These are phyloP conservation scores for Oriolus oriolus DNA, from an alignment of 2,113 vertebrate genomes.

Conservation along the genomic window DNA sequence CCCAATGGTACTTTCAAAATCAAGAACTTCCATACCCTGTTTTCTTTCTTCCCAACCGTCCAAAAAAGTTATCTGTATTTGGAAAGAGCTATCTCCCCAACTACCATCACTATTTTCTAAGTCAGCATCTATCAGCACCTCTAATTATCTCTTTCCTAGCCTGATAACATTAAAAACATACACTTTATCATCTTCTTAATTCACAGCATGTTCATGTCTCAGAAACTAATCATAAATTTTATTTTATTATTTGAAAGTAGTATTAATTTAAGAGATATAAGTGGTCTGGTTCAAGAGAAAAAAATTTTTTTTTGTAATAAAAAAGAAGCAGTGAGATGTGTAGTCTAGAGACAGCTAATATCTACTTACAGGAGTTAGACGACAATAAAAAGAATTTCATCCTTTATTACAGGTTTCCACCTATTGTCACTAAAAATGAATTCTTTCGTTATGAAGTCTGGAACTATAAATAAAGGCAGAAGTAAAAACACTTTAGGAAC, in stretches of 20 bases:
- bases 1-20: neutral
- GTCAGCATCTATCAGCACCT: neutral
- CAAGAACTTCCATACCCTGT: neutral
- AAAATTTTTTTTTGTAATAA: too few species aligned
- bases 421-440: neutral
- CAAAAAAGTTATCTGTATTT: neutral
- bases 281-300: neutral
- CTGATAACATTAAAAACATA: neutral
- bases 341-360: neutral
- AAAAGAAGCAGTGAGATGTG: neutral
- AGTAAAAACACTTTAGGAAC: neutral
- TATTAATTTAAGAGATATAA: neutral
- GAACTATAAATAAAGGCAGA: neutral
- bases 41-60: accelerated
- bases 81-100: neutral
- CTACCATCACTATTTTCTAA: neutral
- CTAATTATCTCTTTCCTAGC: neutral
- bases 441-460: neutral
- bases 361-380: neutral
- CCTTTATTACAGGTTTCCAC: neutral
- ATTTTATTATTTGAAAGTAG: neutral
- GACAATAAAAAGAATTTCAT: neutral
- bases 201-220: neutral
- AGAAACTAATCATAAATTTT: neutral
- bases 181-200: neutral